A percentile compares a stretch with the other conserved stretches of the same genome.
Evolutionary conservation across 2,797 vertebrate genomes (phyloP).

Genomic region (Orestias chungarensis): DNA sequence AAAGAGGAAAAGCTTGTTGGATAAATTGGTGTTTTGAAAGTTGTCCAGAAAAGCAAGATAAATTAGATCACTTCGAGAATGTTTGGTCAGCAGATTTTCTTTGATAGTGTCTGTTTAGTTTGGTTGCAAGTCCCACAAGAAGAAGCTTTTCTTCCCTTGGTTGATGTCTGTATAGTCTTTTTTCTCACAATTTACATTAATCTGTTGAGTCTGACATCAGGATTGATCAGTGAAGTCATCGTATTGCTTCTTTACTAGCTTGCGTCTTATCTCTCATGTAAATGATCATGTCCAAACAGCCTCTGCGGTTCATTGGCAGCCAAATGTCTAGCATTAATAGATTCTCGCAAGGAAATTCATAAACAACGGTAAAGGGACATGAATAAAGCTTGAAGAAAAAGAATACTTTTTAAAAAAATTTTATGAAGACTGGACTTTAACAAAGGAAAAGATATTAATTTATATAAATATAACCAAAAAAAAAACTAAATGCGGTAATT

Average conservation of each 20-base stretch:
- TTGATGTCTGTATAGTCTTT: not conserved
- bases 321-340: not conserved
- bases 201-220: not conserved
- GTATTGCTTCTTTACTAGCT: not conserved
- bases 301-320: not conserved
- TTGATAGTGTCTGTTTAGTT: conserved; percentile 10
- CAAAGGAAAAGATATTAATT: no score
- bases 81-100: conserved; percentile 52
- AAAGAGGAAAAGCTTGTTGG: conserved; percentile 27
- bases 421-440: not conserved
- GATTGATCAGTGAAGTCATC: not conserved
- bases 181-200: not conserved
- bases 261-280: not conserved
- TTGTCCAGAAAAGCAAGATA: conserved; percentile 38
- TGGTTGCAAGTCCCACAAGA: conserved; percentile 17
- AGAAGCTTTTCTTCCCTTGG: not conserved
- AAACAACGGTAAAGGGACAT: not conserved
- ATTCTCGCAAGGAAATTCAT: not conserved
- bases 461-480: no score
- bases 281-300: not conserved
- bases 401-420: not conserved
- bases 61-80: conserved; percentile 21
- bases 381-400: not conserved
- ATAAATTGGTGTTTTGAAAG: conserved; percentile 34
- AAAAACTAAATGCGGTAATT: not conserved